These are phyloP conservation scores for Brevipalpus yothersi DNA, from an alignment of 1,140 invertebrate species.

Conservation along the genomic window DNA sequence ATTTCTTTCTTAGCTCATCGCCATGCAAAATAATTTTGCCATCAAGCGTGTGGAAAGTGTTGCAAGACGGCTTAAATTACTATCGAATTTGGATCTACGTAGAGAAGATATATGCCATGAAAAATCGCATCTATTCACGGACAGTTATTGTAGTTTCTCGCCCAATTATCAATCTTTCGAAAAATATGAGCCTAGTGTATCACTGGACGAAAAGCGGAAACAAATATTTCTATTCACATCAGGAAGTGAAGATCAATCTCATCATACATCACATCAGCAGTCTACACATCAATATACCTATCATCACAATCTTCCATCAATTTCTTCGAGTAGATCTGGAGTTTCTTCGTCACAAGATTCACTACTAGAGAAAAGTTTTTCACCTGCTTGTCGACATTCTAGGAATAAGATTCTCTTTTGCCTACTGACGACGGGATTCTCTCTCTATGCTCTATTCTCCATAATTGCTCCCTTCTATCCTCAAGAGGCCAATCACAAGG, in stretches of 20 bases:
- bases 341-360: neutral
- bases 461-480: neutral
- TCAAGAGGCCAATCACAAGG: conserved; percentile 22
- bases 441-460: neutral
- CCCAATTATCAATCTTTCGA: neutral
- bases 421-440: neutral
- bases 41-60: neutral
- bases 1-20: neutral
- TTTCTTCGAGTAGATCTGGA: no score
- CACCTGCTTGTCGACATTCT: neutral
- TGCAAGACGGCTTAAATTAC: neutral
- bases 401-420: neutral
- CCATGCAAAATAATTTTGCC: neutral
- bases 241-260: neutral
- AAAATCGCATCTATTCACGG: neutral
- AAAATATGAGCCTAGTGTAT: neutral
- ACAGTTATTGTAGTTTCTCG: neutral
- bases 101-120: neutral
- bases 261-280: neutral
- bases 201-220: neutral
- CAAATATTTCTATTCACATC: neutral
- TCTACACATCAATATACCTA: no score
- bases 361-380: neutral
- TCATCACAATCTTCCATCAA: no score
- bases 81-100: neutral